A percentile compares a stretch with the other conserved stretches of the same genome.
Evolutionary conservation across 2,797 vertebrate species (phyloP).

Genomic region (Semaprochilodus insignis): DNA sequence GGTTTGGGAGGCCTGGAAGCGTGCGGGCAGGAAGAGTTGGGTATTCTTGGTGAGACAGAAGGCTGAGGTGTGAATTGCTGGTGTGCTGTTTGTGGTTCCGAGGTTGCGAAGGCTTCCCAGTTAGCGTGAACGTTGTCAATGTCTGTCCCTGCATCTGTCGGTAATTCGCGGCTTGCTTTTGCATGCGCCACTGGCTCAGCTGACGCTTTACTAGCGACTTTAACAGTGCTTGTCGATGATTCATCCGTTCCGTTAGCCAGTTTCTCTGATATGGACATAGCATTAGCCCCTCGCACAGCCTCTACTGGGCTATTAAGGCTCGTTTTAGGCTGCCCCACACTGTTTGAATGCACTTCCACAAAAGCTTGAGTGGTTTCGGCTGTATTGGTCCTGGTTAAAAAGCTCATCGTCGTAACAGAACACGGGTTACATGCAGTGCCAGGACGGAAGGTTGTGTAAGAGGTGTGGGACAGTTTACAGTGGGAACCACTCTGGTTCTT

Average conservation of each 20-base stretch:
- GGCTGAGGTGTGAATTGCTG: constrained; percentile 29
- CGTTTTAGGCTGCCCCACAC: constrained; percentile 20
- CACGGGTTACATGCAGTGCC: constrained; percentile 34
- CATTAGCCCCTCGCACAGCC: constrained; percentile 8
- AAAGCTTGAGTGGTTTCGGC: constrained; percentile 35
- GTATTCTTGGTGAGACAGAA: neutral
- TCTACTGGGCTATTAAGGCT: constrained; percentile 22
- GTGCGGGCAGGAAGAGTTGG: neutral
- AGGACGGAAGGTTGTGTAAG: constrained; percentile 59
- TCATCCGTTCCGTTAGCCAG: constrained; percentile 7
- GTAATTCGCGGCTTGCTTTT: neutral
- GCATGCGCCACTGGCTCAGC: constrained; percentile 7
- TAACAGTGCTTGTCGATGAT: neutral
- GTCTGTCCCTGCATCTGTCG: constrained; percentile 2
- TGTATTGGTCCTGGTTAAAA: constrained; percentile 39
- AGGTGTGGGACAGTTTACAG: constrained; percentile 46
- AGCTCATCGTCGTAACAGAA: constrained; percentile 31
- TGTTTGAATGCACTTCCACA: constrained; percentile 42
- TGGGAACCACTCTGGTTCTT: constrained; percentile 39
- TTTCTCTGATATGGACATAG: constrained; percentile 6
- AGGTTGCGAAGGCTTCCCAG: constrained; percentile 1
- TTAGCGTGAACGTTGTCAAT: constrained; percentile 8
- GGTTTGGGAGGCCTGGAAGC: constrained; percentile 40
- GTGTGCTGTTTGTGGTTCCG: constrained; percentile 9
- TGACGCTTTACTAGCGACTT: neutral